These are phyloP conservation scores for Toxotes lorentzi DNA, from an alignment of 2,797 vertebrate species.

Conservation along the genomic window DNA sequence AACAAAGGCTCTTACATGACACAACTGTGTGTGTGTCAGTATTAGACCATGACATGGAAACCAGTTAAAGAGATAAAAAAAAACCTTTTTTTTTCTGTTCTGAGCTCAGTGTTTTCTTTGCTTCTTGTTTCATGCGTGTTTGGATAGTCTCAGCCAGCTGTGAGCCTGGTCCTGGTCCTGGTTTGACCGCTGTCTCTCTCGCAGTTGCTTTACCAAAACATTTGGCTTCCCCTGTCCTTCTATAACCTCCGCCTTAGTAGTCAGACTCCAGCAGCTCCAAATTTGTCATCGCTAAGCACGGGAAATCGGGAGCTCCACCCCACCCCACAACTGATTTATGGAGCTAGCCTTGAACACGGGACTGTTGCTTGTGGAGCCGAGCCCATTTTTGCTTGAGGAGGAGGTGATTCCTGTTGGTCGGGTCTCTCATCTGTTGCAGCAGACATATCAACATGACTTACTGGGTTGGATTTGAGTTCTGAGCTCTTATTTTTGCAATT, in stretches of 20 bases:
- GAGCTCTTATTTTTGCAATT: constrained; percentile 29
- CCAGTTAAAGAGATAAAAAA: background rate
- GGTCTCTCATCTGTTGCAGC: constrained; percentile 34
- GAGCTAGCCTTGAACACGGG: constrained; percentile 85
- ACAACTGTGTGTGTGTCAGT: no score
- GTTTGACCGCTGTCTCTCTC: background rate
- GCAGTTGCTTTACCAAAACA: constrained; percentile 21
- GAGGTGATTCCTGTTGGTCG: constrained; percentile 38
- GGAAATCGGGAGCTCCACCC: constrained; percentile 42
- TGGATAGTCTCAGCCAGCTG: background rate
- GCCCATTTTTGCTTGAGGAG: constrained; percentile 70
- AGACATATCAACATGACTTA: constrained; percentile 54
- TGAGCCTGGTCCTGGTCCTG: background rate
- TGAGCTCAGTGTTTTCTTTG: no score
- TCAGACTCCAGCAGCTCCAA: constrained; percentile 67
- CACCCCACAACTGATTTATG: constrained; percentile 79
- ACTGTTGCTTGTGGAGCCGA: constrained; percentile 76
- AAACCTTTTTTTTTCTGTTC: no score
- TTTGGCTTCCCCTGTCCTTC: constrained; percentile 49
- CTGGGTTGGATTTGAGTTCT: constrained; percentile 10
- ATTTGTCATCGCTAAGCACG: constrained; percentile 69
- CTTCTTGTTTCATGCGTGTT: no score
- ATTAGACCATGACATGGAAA: background rate
- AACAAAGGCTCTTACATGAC: background rate
- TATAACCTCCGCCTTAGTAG: constrained; percentile 71